phyloP scores from a whole-genome alignment of 2,113 vertebrate genomes.

The Sisor rabdophorus region DNA sequence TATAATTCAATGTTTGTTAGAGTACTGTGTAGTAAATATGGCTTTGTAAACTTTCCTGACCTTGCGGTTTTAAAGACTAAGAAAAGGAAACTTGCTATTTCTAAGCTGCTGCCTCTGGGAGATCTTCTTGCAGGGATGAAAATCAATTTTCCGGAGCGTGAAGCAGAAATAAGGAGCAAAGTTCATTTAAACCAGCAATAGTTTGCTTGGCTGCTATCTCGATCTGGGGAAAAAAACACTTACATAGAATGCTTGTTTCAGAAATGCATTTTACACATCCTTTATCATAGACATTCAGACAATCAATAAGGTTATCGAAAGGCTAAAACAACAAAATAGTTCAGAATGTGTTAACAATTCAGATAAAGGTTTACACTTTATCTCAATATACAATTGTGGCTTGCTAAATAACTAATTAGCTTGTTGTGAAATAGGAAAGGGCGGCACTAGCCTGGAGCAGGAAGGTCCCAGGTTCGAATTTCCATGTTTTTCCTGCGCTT shows the following conservation, averaged over 20 bases:
- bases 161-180: conserved; percentile 20
- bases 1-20: not conserved
- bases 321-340: conserved; percentile 13
- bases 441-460: no score
- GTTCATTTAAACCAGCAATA: conserved; percentile 35
- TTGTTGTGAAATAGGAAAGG: not conserved
- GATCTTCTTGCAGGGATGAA: not conserved
- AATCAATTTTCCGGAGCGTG: conserved; percentile 9
- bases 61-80: conserved; percentile 3
- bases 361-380: not conserved
- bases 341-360: conserved; percentile 1
- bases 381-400: not conserved
- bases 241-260: not conserved
- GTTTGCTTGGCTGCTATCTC: conserved; percentile 12
- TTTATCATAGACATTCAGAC: conserved; percentile 1
- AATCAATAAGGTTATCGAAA: conserved; percentile 19
- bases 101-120: conserved; percentile 8
- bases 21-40: conserved; percentile 7
- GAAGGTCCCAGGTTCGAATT: no score
- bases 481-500: no score
- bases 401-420: no score
- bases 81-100: conserved; percentile 23
- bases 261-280: conserved; percentile 4
- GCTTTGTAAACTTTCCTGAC: conserved; percentile 1
- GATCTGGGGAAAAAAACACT: not conserved